These are phyloP conservation scores for Cryptocephalus moraei DNA, from an alignment of 2,888 invertebrate genomes.

Conservation along the genomic window DNA sequence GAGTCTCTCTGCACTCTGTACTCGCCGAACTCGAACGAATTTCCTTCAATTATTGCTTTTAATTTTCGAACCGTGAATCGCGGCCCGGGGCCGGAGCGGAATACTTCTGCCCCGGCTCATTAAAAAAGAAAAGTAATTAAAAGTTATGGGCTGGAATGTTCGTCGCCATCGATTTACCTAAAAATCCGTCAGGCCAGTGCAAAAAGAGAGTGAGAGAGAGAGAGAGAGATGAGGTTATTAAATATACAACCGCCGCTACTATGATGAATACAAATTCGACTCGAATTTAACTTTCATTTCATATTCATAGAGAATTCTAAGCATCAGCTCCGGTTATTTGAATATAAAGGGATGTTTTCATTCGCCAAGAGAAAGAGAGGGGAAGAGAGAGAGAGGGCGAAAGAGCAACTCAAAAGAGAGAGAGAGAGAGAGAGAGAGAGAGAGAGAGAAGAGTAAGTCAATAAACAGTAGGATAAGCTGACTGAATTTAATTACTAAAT, in stretches of 20 bases:
- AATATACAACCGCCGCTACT: conserved; percentile 23
- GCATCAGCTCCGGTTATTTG: conserved; percentile 25
- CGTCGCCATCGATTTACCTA: conserved; percentile 12
- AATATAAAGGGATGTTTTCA: conserved; percentile 26
- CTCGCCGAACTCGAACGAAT: not conserved
- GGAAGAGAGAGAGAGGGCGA: not conserved
- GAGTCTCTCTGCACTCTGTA: not conserved
- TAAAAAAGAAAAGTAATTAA: conserved; percentile 22
- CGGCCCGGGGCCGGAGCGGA: not conserved
- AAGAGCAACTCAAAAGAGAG: conserved; percentile 7
- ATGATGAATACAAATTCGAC: conserved; percentile 27
- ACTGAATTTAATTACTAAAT: conserved; percentile 13
- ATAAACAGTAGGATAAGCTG: conserved; percentile 13
- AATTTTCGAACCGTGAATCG: not conserved
- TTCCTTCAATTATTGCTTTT: not conserved
- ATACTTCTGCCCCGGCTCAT: conserved; percentile 7
- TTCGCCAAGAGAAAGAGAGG: conserved; percentile 5
- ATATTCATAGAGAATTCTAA: conserved; percentile 27
- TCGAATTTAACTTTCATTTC: conserved; percentile 27
- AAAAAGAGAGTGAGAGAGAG: conserved; percentile 3
- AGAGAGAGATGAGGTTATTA: conserved; percentile 17
- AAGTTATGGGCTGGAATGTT: conserved; percentile 16
- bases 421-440: not conserved
- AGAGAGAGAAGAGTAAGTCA: conserved; percentile 5
- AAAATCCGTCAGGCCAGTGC: conserved; percentile 16